phyloP scores from a whole-genome alignment of 2,797 vertebrate genomes.

The Peromyscus attwateri region DNA sequence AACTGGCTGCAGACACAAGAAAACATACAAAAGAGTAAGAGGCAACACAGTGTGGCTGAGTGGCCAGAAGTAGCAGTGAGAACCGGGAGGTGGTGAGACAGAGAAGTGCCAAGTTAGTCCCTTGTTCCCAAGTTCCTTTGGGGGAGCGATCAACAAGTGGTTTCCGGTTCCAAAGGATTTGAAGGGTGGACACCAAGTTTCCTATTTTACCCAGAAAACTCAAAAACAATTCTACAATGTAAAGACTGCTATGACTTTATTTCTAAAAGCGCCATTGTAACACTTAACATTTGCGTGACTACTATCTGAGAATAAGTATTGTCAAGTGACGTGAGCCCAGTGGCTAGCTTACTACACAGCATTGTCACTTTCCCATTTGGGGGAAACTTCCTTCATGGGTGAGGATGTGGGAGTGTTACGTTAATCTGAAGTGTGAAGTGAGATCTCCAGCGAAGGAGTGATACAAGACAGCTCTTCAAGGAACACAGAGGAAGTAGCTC shows the following conservation, averaged over 20 bases:
- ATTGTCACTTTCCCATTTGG: neutral
- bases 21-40: neutral
- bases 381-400: neutral
- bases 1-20: neutral
- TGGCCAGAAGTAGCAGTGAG: neutral
- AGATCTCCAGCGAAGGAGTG: neutral
- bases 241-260: constrained; percentile 10
- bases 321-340: neutral
- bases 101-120: neutral
- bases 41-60: neutral
- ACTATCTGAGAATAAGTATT: constrained; percentile 32
- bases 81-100: neutral
- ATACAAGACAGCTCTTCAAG: neutral
- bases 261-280: constrained; percentile 3
- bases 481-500: neutral
- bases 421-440: neutral
- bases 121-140: too few species aligned
- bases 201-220: constrained; percentile 10
- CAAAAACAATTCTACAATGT: neutral
- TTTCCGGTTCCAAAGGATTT: neutral
- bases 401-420: neutral
- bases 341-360: neutral
- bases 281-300: neutral
- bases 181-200: neutral
- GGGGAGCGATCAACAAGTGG: neutral